phyloP scores from a whole-genome alignment of 2,797 vertebrate genomes.

The Sebastes hubbsi region DNA sequence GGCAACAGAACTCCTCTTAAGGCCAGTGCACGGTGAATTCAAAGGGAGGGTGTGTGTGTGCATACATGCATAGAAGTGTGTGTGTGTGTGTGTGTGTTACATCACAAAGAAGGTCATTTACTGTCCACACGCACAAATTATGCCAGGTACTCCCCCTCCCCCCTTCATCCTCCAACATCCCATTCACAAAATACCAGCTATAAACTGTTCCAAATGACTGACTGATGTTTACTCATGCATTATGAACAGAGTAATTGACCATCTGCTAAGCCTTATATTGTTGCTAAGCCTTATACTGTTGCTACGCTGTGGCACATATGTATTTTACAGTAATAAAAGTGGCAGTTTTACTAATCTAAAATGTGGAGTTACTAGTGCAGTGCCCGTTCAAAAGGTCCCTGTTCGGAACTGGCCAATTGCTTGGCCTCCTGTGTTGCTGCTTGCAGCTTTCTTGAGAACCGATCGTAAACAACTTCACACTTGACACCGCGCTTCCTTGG shows the following conservation, averaged over 20 bases:
- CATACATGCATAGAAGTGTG: background rate
- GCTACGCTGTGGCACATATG: too few species aligned
- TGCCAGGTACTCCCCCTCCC: constrained; percentile 9
- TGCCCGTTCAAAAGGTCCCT: background rate
- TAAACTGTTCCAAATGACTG: background rate
- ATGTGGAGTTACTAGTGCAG: background rate
- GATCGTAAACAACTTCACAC: too few species aligned
- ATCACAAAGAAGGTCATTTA: constrained; percentile 55
- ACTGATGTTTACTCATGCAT: background rate
- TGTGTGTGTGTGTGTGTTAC: background rate
- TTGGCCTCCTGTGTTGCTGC: too few species aligned
- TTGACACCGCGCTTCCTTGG: too few species aligned
- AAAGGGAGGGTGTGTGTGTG: constrained; percentile 17
- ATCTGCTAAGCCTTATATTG: background rate
- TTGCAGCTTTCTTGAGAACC: too few species aligned
- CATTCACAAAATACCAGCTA: constrained; percentile 16
- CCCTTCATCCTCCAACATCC: background rate
- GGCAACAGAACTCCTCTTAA: constrained; percentile 65
- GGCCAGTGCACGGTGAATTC: constrained; percentile 15
- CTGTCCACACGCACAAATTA: background rate
- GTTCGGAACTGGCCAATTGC: too few species aligned
- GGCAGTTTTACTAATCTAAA: background rate
- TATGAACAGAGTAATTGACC: background rate
- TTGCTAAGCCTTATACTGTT: background rate
- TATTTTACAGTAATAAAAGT: background rate